Conservation (phyloP, 2,888 invertebrate species). For the Leistus spinibarbis region DNA sequence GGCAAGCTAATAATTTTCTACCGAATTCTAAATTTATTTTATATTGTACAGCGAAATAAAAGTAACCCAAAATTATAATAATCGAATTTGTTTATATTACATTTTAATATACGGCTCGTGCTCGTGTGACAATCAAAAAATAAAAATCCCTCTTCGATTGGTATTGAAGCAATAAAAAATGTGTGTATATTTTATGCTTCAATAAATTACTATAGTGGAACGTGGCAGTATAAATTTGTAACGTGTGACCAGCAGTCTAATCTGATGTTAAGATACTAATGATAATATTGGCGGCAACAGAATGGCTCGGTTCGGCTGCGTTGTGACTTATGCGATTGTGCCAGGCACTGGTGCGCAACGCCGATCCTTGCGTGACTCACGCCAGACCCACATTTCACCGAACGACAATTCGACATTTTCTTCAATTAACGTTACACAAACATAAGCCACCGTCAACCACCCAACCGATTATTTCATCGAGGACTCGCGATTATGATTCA, state of each 20-base stretch:
- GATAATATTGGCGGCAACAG: not conserved
- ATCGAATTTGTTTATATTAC: no score
- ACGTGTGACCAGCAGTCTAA: not conserved
- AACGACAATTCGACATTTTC: conserved; percentile 33
- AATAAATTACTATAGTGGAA: not conserved
- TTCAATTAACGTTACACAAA: conserved; percentile 30
- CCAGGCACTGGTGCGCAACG: conserved; percentile 11
- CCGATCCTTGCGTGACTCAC: conserved; percentile 19
- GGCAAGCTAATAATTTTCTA: no score
- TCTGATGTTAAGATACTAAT: not conserved
- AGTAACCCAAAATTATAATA: no score
- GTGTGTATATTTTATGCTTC: not conserved
- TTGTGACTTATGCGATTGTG: not conserved
- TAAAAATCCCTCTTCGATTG: not conserved
- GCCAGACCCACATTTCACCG: conserved; percentile 10
- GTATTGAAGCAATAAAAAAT: not conserved
- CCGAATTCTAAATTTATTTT: no score
- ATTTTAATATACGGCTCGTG: no score
- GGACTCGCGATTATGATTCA: not conserved
- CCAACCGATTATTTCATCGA: not conserved
- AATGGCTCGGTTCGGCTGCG: not conserved
- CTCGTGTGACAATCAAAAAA: no score
- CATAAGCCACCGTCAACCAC: not conserved
- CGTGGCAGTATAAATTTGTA: not conserved
- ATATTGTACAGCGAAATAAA: no score